Evolutionary conservation across 2,113 vertebrate genomes (phyloP), one percentile per base, ranked within the genome.

Genomic region (Excalfactoria chinensis): DNA sequence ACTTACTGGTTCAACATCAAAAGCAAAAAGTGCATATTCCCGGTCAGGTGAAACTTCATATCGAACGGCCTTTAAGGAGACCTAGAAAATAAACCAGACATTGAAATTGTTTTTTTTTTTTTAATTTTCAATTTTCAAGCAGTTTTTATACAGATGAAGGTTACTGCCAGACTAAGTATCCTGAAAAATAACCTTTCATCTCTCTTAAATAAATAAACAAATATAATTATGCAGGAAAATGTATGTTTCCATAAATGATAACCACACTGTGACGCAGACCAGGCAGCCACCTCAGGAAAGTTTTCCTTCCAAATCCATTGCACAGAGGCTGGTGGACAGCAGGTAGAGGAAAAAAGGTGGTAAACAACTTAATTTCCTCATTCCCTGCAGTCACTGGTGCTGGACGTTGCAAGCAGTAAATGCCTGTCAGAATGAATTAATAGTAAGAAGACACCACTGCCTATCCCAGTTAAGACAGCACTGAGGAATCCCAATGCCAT

Each of bases 31-130:
- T 8, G 99, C 99, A 4, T 99, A 98, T 83, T 98, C 98, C 97
- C 98, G 96, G 90, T 99, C 99, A 17, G 99, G 99, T 73, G 99
- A 99, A 37, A 99, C 98, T 91, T 99, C 98, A 3, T 99, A 99
- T 92, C 98, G 98, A 98, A 98, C 97, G 87, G 99, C 99, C 97
- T 98, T 98, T 94, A 99, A 98, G 84, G 98, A 99, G 86, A 99
- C 98, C 99, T 99, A 60, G 44, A 87, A 89, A 93, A 92, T 51
- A 76, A 88, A 91, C 1, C 40, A 69, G 34, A 44, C 28, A 64
- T 63, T 56, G 53, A 85, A 79, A 72, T 17, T 28, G 8, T 16
- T 28, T 28, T 28, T 53, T 53, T 28, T n/a, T n/a, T n/a, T n/a
- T n/a, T n/a, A n/a, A 55, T 20, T 15, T 7, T 49, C 30, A 30